Evolutionary conservation across 2,797 vertebrate species (phyloP), one percentile per base, ranked within the genome.

Genomic region (Bradypodion pumilum): DNA sequence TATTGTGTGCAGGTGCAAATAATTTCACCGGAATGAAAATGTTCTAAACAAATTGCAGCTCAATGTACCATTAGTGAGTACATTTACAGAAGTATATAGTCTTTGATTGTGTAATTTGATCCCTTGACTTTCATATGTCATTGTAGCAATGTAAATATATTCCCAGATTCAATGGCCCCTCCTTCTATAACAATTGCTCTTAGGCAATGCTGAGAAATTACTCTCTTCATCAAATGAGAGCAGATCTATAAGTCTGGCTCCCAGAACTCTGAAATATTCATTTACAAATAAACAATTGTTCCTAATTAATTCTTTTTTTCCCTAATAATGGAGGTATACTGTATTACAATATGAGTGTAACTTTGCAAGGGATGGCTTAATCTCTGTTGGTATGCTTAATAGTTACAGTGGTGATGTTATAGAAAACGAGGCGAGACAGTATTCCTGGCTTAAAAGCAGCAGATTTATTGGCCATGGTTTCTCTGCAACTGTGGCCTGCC

Each of bases 121-220:
- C 23, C 32, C 15, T 56, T 35, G 5, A 9, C 15, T 52, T 37
- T 69, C 88, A 52, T n/a, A 23, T 87, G 89, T 29, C 59, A 65
- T 60, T 89, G 21, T 78, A 74, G 12, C 75, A 82, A 62, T 73
- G 52, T 82, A 74, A 88, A 88, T 80, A 80, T 91, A 87, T 37
- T 82, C 88, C 83, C 69, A 89, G 7, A 81, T 80, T 59, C 85
- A 82, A 75, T 16, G n/a, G 7, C 46, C 25, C 23, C 12, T 75
- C 23, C 12, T 75, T 66, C 16, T 4, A 23, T 4, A 29, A 5
- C 35, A n/a, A 46, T 21, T 15, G 13, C 44, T 29, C 42, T 65
- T 63, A 42, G 37, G 32, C 1, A 35, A 6, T 42, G 15, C 10
- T 60, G 49, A 23, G 37, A 63, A 32, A 32, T 46, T 15, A 3